Percentiles rank a stretch among this genome's conserved stretches.
phyloP scores from a whole-genome alignment of 1,140 invertebrate species.

The Mesaphorura yosii region DNA sequence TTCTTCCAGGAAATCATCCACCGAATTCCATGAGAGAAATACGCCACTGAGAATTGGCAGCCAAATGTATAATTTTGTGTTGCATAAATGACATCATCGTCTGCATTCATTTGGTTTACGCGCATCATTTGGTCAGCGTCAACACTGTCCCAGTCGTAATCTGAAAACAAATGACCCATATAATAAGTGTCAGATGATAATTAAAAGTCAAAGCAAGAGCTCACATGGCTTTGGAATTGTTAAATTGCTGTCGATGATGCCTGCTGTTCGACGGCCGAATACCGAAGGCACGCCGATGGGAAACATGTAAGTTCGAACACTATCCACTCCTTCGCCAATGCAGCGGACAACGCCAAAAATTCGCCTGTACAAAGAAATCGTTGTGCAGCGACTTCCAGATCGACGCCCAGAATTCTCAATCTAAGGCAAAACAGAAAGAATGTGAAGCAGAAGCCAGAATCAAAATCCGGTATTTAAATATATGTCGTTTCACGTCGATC shows the following conservation, averaged over 20 bases:
- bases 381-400: constrained; percentile 8
- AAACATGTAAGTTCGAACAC: constrained; percentile 20
- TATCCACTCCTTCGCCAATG: constrained; percentile 18
- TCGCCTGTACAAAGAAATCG: neutral
- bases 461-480: too few species aligned
- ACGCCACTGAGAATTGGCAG: constrained; percentile 7
- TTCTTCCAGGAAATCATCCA: constrained; percentile 15
- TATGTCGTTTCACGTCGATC: neutral
- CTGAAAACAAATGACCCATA: too few species aligned
- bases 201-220: too few species aligned
- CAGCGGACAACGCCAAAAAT: constrained; percentile 20
- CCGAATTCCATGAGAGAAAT: constrained; percentile 13
- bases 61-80: constrained; percentile 2
- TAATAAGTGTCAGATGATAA: too few species aligned
- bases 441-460: too few species aligned
- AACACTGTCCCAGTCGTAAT: constrained; percentile 6
- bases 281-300: constrained; percentile 7
- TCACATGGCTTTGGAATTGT: neutral
- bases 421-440: neutral
- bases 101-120: neutral
- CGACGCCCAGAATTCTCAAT: constrained; percentile 8
- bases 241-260: too few species aligned
- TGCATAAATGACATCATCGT: constrained; percentile 1
- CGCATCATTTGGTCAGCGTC: constrained; percentile 14
- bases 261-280: neutral